Evolutionary conservation across 2,888 invertebrate species (phyloP).

Genomic region (Agrochola lychnidis): DNA sequence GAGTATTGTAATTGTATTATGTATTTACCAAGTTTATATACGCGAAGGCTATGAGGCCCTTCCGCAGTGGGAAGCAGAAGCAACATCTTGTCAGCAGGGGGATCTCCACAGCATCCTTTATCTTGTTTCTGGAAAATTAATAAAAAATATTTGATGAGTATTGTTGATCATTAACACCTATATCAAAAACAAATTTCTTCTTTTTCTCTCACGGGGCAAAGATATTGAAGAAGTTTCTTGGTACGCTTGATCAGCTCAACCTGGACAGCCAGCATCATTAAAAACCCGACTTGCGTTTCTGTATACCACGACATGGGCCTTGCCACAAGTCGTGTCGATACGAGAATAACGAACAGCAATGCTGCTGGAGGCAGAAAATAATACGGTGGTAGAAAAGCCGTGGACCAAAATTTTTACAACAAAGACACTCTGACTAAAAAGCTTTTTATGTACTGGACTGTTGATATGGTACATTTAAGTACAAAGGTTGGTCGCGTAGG

Average conservation of each 20-base stretch:
- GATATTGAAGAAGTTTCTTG: too few species aligned
- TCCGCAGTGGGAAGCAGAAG: slow-evolving; percentile 85
- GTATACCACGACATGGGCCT: too few species aligned
- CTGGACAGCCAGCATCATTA: too few species aligned
- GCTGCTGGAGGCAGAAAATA: too few species aligned
- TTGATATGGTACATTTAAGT: slow-evolving; percentile 17
- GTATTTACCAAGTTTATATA: slow-evolving; percentile 84
- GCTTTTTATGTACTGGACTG: neutral
- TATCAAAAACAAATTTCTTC: too few species aligned
- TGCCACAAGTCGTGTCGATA: too few species aligned
- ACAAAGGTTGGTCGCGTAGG: slow-evolving; percentile 49
- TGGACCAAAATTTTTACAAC: neutral
- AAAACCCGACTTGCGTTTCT: too few species aligned
- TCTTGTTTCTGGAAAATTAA: slow-evolving; percentile 82
- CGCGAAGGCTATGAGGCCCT: slow-evolving; percentile 85
- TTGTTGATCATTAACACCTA: too few species aligned
- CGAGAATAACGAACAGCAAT: too few species aligned
- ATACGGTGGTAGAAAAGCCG: neutral
- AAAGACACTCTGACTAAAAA: neutral
- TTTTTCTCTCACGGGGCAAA: too few species aligned
- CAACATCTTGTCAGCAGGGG: slow-evolving; percentile 87
- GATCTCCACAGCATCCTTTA: slow-evolving; percentile 83
- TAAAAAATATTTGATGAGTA: too few species aligned
- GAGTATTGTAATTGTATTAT: neutral
- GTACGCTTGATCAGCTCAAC: too few species aligned